Evolutionary conservation across 2,888 invertebrate genomes (phyloP).

Genomic region (Amphipyra berbera): DNA sequence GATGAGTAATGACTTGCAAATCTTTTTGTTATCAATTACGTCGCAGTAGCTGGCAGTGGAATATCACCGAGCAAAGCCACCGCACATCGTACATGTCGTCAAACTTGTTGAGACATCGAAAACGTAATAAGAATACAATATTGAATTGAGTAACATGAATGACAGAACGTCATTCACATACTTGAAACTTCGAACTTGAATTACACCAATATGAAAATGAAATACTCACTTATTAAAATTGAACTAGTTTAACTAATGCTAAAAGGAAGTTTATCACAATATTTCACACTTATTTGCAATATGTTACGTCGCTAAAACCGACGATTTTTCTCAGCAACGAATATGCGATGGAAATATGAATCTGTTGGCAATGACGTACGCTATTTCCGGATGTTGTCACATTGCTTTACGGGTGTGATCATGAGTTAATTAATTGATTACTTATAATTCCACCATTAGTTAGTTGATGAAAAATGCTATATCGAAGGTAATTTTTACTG

Average conservation of each 20-base stretch:
- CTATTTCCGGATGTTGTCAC: constrained; percentile 86
- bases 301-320: constrained; percentile 82
- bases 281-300: constrained; percentile 83
- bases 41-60: constrained; percentile 62
- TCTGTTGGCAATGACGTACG: constrained; percentile 89
- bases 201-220: constrained; percentile 64
- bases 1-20: constrained; percentile 83
- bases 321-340: constrained; percentile 77
- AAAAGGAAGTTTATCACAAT: constrained; percentile 86
- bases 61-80: constrained; percentile 58
- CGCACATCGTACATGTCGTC: constrained; percentile 61
- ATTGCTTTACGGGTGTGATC: constrained; percentile 61
- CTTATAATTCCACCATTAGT: not conserved
- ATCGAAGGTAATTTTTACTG: too few species aligned
- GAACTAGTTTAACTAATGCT: constrained; percentile 86
- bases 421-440: constrained; percentile 11
- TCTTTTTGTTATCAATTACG: constrained; percentile 73
- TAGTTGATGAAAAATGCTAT: too few species aligned
- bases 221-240: constrained; percentile 87
- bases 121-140: constrained; percentile 76
- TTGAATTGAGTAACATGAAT: constrained; percentile 85
- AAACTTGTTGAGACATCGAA: constrained; percentile 64
- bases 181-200: constrained; percentile 73
- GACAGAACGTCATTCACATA: constrained; percentile 85
- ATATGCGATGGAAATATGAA: constrained; percentile 77